Evolutionary conservation across 2,888 invertebrate species (phyloP).

Genomic region (Hirtodrosophila duncani): DNA sequence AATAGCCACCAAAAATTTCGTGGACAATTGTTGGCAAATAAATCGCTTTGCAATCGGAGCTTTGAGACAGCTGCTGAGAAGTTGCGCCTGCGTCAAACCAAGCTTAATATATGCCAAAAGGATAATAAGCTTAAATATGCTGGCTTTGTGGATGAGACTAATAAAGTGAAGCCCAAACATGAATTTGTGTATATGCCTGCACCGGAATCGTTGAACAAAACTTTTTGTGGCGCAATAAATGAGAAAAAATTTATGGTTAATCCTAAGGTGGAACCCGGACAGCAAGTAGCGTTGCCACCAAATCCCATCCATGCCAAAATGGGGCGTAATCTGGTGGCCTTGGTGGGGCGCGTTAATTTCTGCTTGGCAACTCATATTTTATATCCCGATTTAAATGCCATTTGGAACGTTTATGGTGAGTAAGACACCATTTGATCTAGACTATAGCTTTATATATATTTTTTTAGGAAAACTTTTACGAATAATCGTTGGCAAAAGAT

Average conservation of each 20-base stretch:
- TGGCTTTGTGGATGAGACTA: constrained; percentile 45
- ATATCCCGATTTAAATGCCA: constrained; percentile 52
- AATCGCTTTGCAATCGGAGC: constrained; percentile 28
- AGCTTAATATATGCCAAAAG: constrained; percentile 46
- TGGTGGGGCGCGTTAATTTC: constrained; percentile 71
- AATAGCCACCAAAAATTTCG: constrained; percentile 43
- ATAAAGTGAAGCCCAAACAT: constrained; percentile 21
- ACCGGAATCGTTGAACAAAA: constrained; percentile 13
- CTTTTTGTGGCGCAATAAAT: constrained; percentile 2
- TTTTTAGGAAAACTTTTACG: constrained; percentile 68
- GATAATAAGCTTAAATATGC: constrained; percentile 46
- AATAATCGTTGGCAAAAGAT: constrained; percentile 64
- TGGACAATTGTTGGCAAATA: constrained; percentile 11
- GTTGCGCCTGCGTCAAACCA: constrained; percentile 59
- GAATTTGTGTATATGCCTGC: constrained; percentile 29
- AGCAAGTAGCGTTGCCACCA: constrained; percentile 20
- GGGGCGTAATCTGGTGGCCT: constrained; percentile 48
- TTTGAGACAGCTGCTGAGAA: constrained; percentile 56
- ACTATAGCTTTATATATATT: too few species aligned
- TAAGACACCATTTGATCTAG: neutral
- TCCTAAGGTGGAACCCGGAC: constrained; percentile 13
- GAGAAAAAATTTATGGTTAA: too few species aligned
- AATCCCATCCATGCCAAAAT: constrained; percentile 29
- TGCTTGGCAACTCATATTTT: constrained; percentile 63
- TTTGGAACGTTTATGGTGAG: constrained; percentile 75